Percentiles rank a stretch among this genome's conserved stretches.
Evolutionary conservation across 2,113 vertebrate species (phyloP).

Genomic region (Halcyon senegalensis): DNA sequence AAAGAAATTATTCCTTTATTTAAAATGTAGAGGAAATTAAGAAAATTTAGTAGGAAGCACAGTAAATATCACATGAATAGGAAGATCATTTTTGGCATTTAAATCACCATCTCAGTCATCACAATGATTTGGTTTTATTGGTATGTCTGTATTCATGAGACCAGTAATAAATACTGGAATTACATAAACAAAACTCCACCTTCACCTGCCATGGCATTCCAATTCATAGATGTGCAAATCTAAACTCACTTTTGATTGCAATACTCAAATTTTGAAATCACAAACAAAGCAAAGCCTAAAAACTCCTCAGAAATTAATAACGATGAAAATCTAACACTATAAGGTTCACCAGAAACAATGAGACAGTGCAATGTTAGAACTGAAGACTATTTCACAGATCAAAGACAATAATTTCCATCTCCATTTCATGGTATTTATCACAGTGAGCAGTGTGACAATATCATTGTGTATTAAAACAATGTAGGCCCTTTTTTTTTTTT

Average conservation of each 20-base stretch:
- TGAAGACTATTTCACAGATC: neutral
- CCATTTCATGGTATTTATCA: neutral
- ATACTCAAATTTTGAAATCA: neutral
- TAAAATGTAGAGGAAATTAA: neutral
- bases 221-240: neutral
- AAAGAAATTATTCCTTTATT: conserved; percentile 56
- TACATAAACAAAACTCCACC: neutral
- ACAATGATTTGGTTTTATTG: neutral
- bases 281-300: neutral
- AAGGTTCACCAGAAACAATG: neutral
- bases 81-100: neutral
- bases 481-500: neutral
- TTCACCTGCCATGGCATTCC: neutral
- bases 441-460: neutral
- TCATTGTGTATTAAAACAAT: neutral
- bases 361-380: neutral
- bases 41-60: neutral
- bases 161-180: neutral
- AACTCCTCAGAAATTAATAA: neutral
- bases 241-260: neutral
- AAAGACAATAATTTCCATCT: neutral
- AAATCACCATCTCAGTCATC: neutral
- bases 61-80: neutral
- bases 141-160: neutral
- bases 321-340: neutral